Base-by-base conservation (phyloP, 2,888 invertebrate genomes). In the Apotomis betuletana region DNA sequence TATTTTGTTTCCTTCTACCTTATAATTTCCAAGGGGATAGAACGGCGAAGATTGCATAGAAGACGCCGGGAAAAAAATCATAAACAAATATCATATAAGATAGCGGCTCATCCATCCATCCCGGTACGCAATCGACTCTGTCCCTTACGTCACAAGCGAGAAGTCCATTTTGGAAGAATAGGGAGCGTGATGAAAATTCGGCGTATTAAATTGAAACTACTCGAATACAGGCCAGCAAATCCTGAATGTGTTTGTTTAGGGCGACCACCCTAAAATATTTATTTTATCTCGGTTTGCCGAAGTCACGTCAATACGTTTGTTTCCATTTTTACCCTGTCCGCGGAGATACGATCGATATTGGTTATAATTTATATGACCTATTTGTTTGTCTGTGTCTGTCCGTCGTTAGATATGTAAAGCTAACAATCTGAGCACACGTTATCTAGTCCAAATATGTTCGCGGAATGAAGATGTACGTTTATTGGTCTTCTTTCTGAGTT, bases 211-310 rank as follows among this genome's bases (percentile, higher is more conserved):
- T 92, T 92, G 92, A 92, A 92, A 91, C 89, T 91, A 91, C 91
- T 92, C 91, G 92, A 89, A 80, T 72, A 72, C 67, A 91, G 91
- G 93, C 92, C 93, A 91, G 93, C 93, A 92, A 93, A 92, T 92
- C 91, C 88, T 85, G 87, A 84, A 85, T 85, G 82, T 93, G 93
- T 93, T 92, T 92, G 90, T 92, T 92, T 92, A 93, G 93, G 92
- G 88, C 89, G 88, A 90, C 86, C 92, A 91, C 93, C 93, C 93
- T 91, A 91, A 92, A 92, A 93, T 93, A 93, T 93, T 93, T 92
- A 92, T 92, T 92, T 90, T 92, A 92, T 91, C 91, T 91, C 81
- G 92, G 93, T 92, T 92, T 91, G 91, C 92, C 91, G 92, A 89
- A 90, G 90, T 90, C 90, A 85, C 92, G 91, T 91, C 92, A 90